Evolutionary conservation across 2,797 vertebrate species (phyloP), one percentile per base, ranked within the genome.

Genomic region (Spinus olivaceus): DNA sequence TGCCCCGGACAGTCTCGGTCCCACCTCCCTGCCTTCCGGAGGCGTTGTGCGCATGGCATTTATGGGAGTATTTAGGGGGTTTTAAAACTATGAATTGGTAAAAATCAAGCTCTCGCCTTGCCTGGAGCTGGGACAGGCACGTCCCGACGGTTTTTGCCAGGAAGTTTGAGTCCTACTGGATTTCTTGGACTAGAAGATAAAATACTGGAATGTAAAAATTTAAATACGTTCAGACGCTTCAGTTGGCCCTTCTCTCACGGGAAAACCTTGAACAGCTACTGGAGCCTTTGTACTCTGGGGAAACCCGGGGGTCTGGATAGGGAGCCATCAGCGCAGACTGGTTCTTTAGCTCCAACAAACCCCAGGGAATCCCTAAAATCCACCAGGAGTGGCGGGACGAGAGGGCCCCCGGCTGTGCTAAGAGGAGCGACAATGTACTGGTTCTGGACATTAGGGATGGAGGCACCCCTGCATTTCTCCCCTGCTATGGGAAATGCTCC

Each of bases 401-500:
- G 13, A 41, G 41, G 8, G 21, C 33, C 28, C 14, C 14, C 8
- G 8, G 17, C 21, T 12, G 15, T 30, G 14, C 13, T 47, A 14
- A 41, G 20, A 65, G 39, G 11, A 60, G 18, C 23, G 4, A 8
- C 14, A 41, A 41, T 1, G 1, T 39, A 12, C 16, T 59, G 27
- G 1, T 12, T 33, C n/a, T 7, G 10, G 8, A 8, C 28, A 14
- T 61, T 51, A 35, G 30, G 46, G 16, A 12, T 35, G 14, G 4
- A 22, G 4, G 1, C n/a, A 56, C 2, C 6, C 3, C 30, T 3
- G 6, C 14, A 0, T 11, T 44, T 51, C n/a, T 56, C 5, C 32
- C 8, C 22, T 3, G 2, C 30, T 8, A 3, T 22, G 44, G 30
- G 49, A 74, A 84, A 37, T 9, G 12, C 30, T 70, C 27, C 41